Evolutionary conservation across 2,888 invertebrate genomes (phyloP), one percentile per base, ranked within the genome.

Genomic region (Hydraecia micacea): DNA sequence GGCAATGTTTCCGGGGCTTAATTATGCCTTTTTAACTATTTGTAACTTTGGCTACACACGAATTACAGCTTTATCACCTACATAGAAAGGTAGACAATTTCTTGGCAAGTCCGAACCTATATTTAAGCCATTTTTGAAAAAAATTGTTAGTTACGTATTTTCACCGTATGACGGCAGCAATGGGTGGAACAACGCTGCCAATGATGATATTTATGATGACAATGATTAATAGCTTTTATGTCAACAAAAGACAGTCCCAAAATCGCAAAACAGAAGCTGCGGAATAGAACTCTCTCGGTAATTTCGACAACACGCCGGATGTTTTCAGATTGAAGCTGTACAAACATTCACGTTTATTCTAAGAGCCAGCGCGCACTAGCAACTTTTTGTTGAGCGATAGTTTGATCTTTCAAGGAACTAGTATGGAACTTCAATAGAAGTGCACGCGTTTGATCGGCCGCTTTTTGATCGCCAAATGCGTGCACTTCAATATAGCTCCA

Each of bases 271-370:
- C 42, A 42, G 21, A 66, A 49, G 25, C 32, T 15, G 15, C 28
- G 49, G 32, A 65, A 55, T 49, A 63, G n/a, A 80, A 58, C 49
- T 66, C 46, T 66, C 46, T 11, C 9, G 6, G 13, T 39, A 32
- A 81, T 68, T 25, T 46, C 42, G 21, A 39, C 46, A 69, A 42
- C 5, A 68, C 42, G 72, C 39, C 68, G 83, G 78, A 81, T 81
- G 83, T 81, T 81, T 55, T 68, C 32, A 25, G 6, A n/a, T 32
- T 28, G 21, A 15, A 58, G 36, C 49, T 36, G 49, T 52, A 49
- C 28, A 32, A 60, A 78, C 46, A 77, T 71, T 67, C 25, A 49
- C 36, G 52, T 15, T n/a, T 15, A 58, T 39, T 77, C 46, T 71
- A 71, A 83, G 36, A 39, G 36, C 36, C 36, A 39, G 36, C 36